phyloP scores from a whole-genome alignment of 2,888 invertebrate genomes.

The Therioaphis trifolii region DNA sequence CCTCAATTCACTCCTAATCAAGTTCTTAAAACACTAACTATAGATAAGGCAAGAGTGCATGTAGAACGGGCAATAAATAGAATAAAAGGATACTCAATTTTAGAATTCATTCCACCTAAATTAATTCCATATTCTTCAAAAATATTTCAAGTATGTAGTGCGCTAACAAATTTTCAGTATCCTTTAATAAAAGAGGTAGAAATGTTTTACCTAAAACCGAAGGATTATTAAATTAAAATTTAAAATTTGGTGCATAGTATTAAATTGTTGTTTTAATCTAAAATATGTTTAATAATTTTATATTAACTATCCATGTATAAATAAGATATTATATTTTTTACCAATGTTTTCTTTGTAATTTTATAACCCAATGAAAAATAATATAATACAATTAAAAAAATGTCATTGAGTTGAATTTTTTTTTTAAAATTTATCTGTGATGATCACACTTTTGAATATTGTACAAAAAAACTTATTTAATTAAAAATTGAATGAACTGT shows the following conservation, averaged over 20 bases:
- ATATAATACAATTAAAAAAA: background rate
- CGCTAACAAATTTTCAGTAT: constrained; percentile 50
- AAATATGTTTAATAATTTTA: background rate
- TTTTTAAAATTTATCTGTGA: no score
- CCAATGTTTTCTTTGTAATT: no score
- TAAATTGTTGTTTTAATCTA: background rate
- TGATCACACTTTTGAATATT: no score
- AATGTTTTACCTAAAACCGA: constrained; percentile 9
- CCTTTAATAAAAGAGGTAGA: constrained; percentile 47
- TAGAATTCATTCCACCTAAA: constrained; percentile 41
- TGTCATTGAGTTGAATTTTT: no score
- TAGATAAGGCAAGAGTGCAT: constrained; percentile 57
- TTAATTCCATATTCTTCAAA: constrained; percentile 33
- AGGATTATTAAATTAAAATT: background rate
- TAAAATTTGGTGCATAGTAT: background rate
- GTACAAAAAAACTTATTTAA: background rate
- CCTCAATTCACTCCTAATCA: constrained; percentile 55
- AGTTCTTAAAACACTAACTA: constrained; percentile 23
- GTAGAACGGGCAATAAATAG: constrained; percentile 59
- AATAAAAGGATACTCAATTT: no score
- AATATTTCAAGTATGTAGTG: constrained; percentile 55
- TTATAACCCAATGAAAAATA: no score
- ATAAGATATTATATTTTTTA: no score
- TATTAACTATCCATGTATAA: no score
- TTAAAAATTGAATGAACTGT: background rate